phyloP scores from a whole-genome alignment of 2,113 vertebrate species.

The Callithrix jacchus region DNA sequence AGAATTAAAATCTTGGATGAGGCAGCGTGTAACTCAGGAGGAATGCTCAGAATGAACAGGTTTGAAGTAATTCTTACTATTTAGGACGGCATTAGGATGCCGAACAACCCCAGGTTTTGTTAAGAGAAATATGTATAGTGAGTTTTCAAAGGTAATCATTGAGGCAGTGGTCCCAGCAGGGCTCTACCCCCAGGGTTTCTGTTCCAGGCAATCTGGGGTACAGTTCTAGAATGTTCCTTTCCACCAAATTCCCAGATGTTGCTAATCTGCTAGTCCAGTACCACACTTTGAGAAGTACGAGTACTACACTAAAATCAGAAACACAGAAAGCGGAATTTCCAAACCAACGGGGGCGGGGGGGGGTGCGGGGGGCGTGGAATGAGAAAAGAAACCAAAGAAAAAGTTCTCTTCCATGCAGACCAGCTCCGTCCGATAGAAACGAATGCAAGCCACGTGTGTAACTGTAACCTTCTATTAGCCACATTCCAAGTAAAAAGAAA shows the following conservation, averaged over 20 bases:
- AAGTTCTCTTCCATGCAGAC: background rate
- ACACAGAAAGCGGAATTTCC: background rate
- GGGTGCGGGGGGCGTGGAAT: no score
- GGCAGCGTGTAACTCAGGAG: background rate
- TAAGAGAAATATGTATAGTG: background rate
- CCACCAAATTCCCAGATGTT: background rate
- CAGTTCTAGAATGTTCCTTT: background rate
- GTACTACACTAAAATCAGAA: background rate
- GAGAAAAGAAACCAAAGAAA: background rate
- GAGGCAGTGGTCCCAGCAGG: background rate
- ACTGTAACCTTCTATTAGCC: background rate
- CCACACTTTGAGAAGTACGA: background rate
- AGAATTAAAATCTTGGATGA: background rate
- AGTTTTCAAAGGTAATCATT: background rate
- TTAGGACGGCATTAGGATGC: background rate
- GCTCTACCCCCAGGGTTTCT: background rate
- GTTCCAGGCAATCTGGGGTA: background rate
- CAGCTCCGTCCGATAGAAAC: background rate
- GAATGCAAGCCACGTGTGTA: rapidly evolving
- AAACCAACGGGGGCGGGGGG: background rate
- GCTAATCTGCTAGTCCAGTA: background rate
- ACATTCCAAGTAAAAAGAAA: background rate
- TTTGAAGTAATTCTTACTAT: background rate
- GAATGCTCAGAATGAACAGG: background rate
- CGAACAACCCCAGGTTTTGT: background rate